Base-by-base conservation (phyloP, 2,888 invertebrate species). In the Bellardia pandia region DNA sequence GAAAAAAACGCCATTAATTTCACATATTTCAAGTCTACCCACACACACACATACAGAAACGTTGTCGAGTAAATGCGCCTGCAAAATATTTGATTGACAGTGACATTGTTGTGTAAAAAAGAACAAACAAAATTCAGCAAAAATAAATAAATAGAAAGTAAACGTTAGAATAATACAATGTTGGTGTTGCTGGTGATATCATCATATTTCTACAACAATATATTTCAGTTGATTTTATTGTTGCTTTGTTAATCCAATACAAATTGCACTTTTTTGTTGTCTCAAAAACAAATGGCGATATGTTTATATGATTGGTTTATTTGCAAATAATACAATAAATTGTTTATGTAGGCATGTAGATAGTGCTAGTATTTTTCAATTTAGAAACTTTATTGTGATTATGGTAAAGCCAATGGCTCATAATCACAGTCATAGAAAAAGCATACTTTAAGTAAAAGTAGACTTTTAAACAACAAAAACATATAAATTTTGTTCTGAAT, bases 1-100 rank as follows among this genome's bases (percentile, higher is more conserved):
- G 53, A 53, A 76, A 62, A 60, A 69, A 53, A 66, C 16, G 37
- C 16, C 51, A 83, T 62, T 69, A 16, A 69, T 53, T 62, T 69
- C 51, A 76, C 33, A 53, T 37, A 72, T 37, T 30, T 58, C n/a
- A 82, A 40, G 53, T 42, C 40, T 30, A 23, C 40, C 13, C 75
- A 45, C n/a, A 80, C 8, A 16, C 16, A 68, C 9, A 37, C 33
- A 40, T 64, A 14, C 40, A 23, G 23, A 23, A 23, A 16, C 51
- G 33, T 42, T 76, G 76, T 53, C 69, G 76, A 42, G 80, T 64
- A 72, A 74, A 74, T 80, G 64, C 53, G 64, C 56, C 64, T 72
- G 80, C 60, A 83, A 88, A 90, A 90, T 89, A 89, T 90, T 89
- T 91, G 91, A 91, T 91, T 92, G 91, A 91, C 91, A 92, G 85